Base-by-base conservation (phyloP, 23 tunicate genomes). In the Halocynthia roretzi region DNA sequence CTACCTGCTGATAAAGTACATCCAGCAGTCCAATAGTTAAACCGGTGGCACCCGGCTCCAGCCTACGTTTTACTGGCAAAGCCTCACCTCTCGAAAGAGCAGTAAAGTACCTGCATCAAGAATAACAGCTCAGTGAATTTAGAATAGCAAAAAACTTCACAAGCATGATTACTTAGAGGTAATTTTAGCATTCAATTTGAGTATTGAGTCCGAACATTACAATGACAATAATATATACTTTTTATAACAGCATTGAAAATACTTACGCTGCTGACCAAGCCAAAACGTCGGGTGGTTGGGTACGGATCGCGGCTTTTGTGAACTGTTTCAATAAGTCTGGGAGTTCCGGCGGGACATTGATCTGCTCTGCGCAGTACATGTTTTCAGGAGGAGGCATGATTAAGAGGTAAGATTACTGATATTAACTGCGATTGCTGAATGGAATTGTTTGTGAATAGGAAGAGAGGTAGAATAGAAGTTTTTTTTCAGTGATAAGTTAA, bases 241-340 rank as follows among this genome's bases (percentile, higher is more conserved):
- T 48, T 19, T 58, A 76, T 75, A 80, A 76, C 15, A 72, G 15
- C 6, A 11, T 10, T 51, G 12, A 17, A 67, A 51, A 70, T 10
- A 90, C 96, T 90, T 77, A 92, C 92, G 98, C 91, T 10, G 91
- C 91, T 14, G 94, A 94, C 99, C 99, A 94, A 10, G 94, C 87
- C 12, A 94, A 70, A 53, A 94, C 86, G 73, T 94, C 99, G 14
- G 84, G 90, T 8, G 99, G 99, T 70, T 94, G 99, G 7, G 99
- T 94, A 61, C 99, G 71, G 68, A 94, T 94, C 7, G 99, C 99
- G 15, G 99, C 95, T 77, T 94, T 94, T 0, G 99, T 94, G 80
- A 87, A 94, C 56, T 88, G 85, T 72, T 94, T 94, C 72, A 94
- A 72, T 40, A 94, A 67, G 67, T 94, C 99, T 14, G 99, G 99